phyloP scores from a whole-genome alignment of 2,797 vertebrate species.

The Pachyuromys duprasi region DNA sequence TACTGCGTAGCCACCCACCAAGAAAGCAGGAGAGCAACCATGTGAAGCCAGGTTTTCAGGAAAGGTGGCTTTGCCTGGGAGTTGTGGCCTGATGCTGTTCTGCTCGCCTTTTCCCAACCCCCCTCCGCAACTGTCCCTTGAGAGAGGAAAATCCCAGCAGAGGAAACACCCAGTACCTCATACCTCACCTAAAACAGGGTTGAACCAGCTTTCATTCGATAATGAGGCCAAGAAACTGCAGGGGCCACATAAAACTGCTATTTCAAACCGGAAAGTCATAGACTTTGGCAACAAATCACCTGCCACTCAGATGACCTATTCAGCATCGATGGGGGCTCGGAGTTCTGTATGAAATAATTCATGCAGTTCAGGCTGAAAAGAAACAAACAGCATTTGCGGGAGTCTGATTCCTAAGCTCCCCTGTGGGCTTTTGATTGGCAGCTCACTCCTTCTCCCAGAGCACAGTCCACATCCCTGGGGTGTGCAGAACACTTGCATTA shows the following conservation, averaged over 20 bases:
- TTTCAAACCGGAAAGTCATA: slow-evolving; percentile 44
- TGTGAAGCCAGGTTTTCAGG: background rate
- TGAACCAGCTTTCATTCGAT: slow-evolving; percentile 15
- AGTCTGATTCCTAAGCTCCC: slow-evolving; percentile 75
- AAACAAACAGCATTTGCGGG: slow-evolving; percentile 65
- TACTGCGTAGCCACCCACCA: background rate
- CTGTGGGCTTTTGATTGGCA: slow-evolving; percentile 60
- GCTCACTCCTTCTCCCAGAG: slow-evolving; percentile 65
- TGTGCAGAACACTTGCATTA: slow-evolving; percentile 65
- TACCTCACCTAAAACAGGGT: background rate
- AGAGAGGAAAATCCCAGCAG: background rate
- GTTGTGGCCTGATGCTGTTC: background rate
- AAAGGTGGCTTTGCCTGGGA: background rate
- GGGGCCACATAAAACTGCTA: slow-evolving; percentile 58
- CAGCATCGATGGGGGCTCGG: background rate
- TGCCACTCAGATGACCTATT: slow-evolving; percentile 63
- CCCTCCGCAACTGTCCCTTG: background rate
- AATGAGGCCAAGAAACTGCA: slow-evolving; percentile 39
- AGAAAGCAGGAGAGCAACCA: slow-evolving; percentile 10
- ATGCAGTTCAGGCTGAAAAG: slow-evolving; percentile 67
- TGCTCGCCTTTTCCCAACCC: background rate
- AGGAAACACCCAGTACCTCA: background rate
- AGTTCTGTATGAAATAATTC: slow-evolving; percentile 75
- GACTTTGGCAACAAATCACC: slow-evolving; percentile 11
- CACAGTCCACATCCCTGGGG: slow-evolving; percentile 78